phyloP scores from a whole-genome alignment of 2,888 invertebrate species.

The Nysson spinosus region DNA sequence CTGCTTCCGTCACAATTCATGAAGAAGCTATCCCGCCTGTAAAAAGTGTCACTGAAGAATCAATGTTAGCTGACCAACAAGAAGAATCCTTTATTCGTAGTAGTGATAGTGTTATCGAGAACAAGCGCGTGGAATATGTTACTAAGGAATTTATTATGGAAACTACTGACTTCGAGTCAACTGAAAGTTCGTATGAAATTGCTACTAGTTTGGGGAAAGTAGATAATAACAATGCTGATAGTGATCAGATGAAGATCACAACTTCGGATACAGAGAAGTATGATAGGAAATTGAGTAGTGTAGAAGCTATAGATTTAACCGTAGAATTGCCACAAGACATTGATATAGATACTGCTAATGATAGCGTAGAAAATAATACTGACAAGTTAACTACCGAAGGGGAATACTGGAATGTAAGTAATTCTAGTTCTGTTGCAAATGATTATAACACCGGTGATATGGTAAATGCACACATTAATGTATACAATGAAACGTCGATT shows the following conservation, averaged over 20 bases:
- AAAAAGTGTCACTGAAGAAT: not conserved
- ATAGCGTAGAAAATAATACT: no score
- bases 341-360: not conserved
- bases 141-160: not conserved
- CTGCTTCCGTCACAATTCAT: constrained; percentile 11
- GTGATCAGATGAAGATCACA: no score
- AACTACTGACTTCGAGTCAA: constrained; percentile 6
- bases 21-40: constrained; percentile 9
- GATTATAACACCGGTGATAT: no score
- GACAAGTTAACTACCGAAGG: no score
- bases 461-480: no score
- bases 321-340: constrained; percentile 7
- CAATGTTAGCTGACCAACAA: not conserved
- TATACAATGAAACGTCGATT: not conserved
- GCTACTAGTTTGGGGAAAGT: no score
- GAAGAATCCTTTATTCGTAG: not conserved
- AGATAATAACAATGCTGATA: no score
- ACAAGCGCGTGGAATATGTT: not conserved
- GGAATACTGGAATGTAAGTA: constrained; percentile 44
- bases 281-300: no score
- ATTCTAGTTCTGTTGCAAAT: no score
- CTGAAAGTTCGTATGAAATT: constrained; percentile 27
- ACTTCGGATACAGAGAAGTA: no score
- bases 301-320: constrained; percentile 9
- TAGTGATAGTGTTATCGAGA: constrained; percentile 4